phyloP scores from a whole-genome alignment of 2,797 vertebrate species.

The Pygocentrus nattereri region DNA sequence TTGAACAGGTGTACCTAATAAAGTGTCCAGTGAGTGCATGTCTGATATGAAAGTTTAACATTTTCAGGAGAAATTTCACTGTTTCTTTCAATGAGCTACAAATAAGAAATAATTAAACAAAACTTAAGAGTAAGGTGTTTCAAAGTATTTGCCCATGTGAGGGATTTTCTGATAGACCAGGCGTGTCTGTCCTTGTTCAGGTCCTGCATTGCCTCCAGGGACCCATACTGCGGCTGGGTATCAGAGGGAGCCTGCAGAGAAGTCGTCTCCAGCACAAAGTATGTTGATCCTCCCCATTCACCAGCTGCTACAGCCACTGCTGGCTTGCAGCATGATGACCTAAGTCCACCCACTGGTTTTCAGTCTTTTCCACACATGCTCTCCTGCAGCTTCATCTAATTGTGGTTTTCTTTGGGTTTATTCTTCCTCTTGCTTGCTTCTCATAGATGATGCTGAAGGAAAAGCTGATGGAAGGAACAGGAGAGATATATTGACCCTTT shows the following conservation, averaged over 20 bases:
- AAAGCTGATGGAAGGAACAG: slow-evolving; percentile 68
- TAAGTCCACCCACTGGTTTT: slow-evolving; percentile 16
- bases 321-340: slow-evolving; percentile 5
- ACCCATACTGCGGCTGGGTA: slow-evolving; percentile 97
- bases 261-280: slow-evolving; percentile 86
- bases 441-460: slow-evolving; percentile 66
- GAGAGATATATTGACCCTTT: slow-evolving; percentile 70
- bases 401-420: slow-evolving; percentile 21
- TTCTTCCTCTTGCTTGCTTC: neutral
- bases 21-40: too few species aligned
- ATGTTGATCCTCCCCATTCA: slow-evolving; percentile 67
- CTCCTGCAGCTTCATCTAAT: slow-evolving; percentile 25
- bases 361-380: neutral
- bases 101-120: neutral
- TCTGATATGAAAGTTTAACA: too few species aligned
- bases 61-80: neutral
- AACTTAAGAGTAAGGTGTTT: too few species aligned
- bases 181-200: slow-evolving; percentile 71
- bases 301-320: slow-evolving; percentile 4
- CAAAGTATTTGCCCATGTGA: too few species aligned
- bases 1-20: too few species aligned
- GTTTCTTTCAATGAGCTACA: neutral
- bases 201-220: slow-evolving; percentile 96
- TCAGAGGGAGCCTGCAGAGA: slow-evolving; percentile 89
- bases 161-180: neutral